Evolutionary conservation across 2,888 invertebrate species (phyloP).

Genomic region (Glaucopsyche alexis): DNA sequence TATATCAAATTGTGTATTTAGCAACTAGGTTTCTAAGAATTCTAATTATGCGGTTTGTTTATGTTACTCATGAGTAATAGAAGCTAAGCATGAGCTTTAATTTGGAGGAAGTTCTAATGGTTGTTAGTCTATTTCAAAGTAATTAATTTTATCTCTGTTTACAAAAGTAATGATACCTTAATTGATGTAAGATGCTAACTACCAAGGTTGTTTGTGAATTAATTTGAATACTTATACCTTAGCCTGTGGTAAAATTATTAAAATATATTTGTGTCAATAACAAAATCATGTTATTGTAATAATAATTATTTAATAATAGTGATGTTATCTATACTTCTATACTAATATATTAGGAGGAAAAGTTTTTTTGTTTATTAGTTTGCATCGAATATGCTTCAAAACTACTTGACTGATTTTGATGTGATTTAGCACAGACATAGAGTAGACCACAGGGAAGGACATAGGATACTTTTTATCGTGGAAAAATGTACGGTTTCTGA

Average conservation of each 20-base stretch:
- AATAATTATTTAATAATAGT: too few relatives aligned
- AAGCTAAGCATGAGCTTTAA: too few relatives aligned
- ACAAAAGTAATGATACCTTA: neutral
- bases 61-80: neutral
- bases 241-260: neutral
- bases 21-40: neutral
- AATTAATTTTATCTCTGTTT: constrained; percentile 4
- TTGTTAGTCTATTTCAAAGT: neutral
- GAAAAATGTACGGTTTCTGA: too few relatives aligned
- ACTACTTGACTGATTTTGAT: too few relatives aligned
- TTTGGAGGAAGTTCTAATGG: neutral
- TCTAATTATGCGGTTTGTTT: neutral
- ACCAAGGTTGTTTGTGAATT: neutral
- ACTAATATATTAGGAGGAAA: too few relatives aligned
- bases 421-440: too few relatives aligned
- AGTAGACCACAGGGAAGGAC: too few relatives aligned
- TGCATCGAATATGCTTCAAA: too few relatives aligned
- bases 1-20: neutral
- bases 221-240: neutral
- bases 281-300: neutral
- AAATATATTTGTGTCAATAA: neutral
- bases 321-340: too few relatives aligned
- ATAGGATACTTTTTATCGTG: too few relatives aligned
- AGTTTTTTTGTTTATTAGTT: too few relatives aligned
- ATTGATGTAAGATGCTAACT: neutral